These are phyloP conservation scores for Lytechinus pictus DNA, from an alignment of 35 echinoderm and acorn worm species.

Conservation along the genomic window DNA sequence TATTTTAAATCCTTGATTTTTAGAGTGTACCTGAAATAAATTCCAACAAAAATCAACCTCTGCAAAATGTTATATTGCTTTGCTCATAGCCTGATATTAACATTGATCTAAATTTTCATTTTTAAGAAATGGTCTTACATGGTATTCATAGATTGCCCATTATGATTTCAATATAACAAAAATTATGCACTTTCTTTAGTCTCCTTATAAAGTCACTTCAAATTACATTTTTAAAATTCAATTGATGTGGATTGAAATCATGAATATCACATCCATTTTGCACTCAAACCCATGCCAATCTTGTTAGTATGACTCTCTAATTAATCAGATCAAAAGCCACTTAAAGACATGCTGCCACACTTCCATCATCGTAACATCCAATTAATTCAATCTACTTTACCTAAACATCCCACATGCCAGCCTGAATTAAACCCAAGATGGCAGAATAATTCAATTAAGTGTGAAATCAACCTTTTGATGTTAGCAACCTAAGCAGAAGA, in stretches of 20 bases:
- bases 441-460: neutral
- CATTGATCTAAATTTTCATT: too few relatives aligned
- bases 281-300: neutral
- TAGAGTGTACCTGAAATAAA: too few relatives aligned
- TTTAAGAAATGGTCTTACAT: too few relatives aligned
- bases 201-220: too few relatives aligned
- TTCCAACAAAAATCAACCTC: too few relatives aligned
- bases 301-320: neutral
- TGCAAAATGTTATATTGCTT: too few relatives aligned
- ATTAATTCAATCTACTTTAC: neutral
- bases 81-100: too few relatives aligned
- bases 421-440: neutral
- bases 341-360: neutral
- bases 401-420: neutral
- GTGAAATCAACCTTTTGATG: neutral
- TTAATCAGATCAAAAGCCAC: neutral
- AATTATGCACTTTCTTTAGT: too few relatives aligned
- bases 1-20: too few relatives aligned
- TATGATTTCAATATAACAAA: too few relatives aligned
- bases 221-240: too few relatives aligned
- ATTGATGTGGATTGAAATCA: neutral
- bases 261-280: neutral
- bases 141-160: too few relatives aligned
- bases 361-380: neutral
- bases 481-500: neutral